Conservation (phyloP, 2,113 vertebrate species). For the Megaceryle maxima region DNA sequence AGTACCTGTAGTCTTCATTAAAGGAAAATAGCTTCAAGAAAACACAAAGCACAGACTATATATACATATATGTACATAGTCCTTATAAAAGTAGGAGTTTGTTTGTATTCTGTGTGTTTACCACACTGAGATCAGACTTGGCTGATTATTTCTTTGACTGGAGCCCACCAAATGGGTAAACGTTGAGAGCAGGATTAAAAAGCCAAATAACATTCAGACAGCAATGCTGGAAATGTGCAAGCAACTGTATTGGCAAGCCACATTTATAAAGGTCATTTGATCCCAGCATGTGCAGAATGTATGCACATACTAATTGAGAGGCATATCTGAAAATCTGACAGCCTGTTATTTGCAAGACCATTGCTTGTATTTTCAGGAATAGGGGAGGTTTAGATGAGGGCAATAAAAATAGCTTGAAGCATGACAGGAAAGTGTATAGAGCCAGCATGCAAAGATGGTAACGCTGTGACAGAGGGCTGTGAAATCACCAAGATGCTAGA, state of each 20-base stretch:
- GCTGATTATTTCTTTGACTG: neutral
- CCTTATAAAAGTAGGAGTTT: neutral
- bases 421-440: neutral
- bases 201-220: neutral
- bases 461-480: neutral
- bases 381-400: neutral
- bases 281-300: constrained; percentile 25
- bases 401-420: neutral
- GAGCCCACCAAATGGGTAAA: neutral
- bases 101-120: neutral
- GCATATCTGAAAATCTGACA: constrained; percentile 1
- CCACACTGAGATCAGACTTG: neutral
- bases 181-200: neutral
- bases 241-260: neutral
- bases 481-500: neutral
- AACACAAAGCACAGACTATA: neutral
- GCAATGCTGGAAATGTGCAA: neutral
- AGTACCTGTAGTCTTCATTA: neutral
- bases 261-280: constrained; percentile 4
- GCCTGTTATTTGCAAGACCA: constrained; percentile 9
- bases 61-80: neutral
- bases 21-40: neutral
- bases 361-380: neutral
- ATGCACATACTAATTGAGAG: constrained; percentile 34
- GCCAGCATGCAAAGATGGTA: neutral